phyloP scores from a whole-genome alignment of 2,797 vertebrate genomes.

The Macropodus opercularis region DNA sequence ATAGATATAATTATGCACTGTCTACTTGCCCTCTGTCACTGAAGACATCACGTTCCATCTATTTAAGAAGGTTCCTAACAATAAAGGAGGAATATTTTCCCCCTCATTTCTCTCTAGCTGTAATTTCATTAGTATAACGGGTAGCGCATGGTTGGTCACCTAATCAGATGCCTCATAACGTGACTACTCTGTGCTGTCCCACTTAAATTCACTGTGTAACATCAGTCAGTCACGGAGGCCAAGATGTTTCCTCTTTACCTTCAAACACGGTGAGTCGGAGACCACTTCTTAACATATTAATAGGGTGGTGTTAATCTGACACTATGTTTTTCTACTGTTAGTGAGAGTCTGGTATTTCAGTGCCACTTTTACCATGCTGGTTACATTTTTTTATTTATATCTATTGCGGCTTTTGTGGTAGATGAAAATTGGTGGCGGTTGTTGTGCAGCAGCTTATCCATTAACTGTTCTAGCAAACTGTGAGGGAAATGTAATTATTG shows the following conservation, averaged over 20 bases:
- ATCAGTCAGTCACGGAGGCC: slow-evolving; percentile 57
- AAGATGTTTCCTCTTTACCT: slow-evolving; percentile 85
- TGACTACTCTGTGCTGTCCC: slow-evolving; percentile 63
- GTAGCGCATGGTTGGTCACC: slow-evolving; percentile 79
- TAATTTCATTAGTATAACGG: slow-evolving; percentile 82
- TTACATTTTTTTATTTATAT: not conserved
- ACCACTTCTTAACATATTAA: not conserved
- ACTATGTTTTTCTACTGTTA: slow-evolving; percentile 7
- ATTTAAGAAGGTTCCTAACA: slow-evolving; percentile 33
- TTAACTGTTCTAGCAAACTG: slow-evolving; percentile 1
- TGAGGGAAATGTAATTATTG: slow-evolving; percentile 10
- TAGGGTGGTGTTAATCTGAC: not conserved
- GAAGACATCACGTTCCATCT: slow-evolving; percentile 42
- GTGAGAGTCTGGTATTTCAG: not conserved
- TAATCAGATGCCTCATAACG: slow-evolving; percentile 81
- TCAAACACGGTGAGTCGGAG: slow-evolving; percentile 78
- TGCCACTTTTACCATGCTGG: not conserved
- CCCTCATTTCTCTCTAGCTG: slow-evolving; percentile 59
- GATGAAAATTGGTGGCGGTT: not conserved
- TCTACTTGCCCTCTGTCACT: slow-evolving; percentile 22
- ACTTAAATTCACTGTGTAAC: slow-evolving; percentile 52
- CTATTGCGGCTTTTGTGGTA: not conserved
- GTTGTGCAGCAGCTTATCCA: slow-evolving; percentile 3
- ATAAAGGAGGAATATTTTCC: slow-evolving; percentile 44
- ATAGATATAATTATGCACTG: slow-evolving; percentile 6